Evolutionary conservation across 2,113 vertebrate species (phyloP), one percentile per base, ranked within the genome.

Genomic region (Glareola pratincola): DNA sequence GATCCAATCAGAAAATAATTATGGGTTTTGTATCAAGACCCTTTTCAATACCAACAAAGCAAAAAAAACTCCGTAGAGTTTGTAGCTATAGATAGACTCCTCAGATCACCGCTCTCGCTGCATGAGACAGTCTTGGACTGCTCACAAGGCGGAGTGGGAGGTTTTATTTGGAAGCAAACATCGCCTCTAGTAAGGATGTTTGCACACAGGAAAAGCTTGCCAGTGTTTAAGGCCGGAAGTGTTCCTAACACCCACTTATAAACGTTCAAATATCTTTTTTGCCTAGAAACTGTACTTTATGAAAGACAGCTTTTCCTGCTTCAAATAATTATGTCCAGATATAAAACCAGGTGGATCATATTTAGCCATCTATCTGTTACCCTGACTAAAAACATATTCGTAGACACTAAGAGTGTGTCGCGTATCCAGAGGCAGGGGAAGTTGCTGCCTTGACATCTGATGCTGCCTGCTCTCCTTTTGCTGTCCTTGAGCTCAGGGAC

Each of bases 241-340:
- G 60, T 96, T 92, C 86, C 72, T 69, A 79, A 95, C 90, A 95
- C 84, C 95, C 91, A 91, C 93, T 94, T 96, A 88, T 0, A 92
- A 84, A 80, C 82, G 91, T 86, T 90, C 73, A 86, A 93, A 87
- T 94, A 30, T 2, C 62, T 87, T 53, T 64, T 88, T 43, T 76
- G 34, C n/a, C 36, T 56, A 59, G 74, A 78, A 82, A 75, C 53
- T 73, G 9, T 57, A 41, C 12, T 8, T 67, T 13, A 43, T 26
- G 13, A n/a, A 29, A 59, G 48, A 75, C 30, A 92, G 73, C 71
- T 67, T 87, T 56, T 94, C 8, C 43, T 85, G 17, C 8, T 63
- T 72, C 19, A 69, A 53, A 27, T 43, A 26, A 24, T 66, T 60
- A 41, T 32, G 36, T 34, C 18, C 45, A 78, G 71, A 36, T 48